These are phyloP conservation scores for Syngnathus floridae DNA, from an alignment of 2,113 vertebrate species.

Conservation along the genomic window DNA sequence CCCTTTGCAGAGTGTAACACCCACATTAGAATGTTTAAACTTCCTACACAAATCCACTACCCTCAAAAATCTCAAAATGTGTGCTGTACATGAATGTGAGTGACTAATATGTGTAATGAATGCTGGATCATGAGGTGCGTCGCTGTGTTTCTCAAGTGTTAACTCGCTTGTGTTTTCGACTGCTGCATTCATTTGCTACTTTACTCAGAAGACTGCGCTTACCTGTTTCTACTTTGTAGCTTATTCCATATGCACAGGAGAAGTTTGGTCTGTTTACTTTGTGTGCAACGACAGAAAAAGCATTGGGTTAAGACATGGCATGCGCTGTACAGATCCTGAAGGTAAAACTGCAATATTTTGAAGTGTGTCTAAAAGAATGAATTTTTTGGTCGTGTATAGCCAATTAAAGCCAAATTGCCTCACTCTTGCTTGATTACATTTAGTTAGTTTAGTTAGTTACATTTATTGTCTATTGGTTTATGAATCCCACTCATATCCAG, in stretches of 20 bases:
- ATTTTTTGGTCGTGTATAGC: constrained; percentile 16
- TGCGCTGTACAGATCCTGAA: constrained; percentile 47
- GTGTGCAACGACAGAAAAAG: constrained; percentile 37
- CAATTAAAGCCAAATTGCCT: constrained; percentile 19
- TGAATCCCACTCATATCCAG: constrained; percentile 1
- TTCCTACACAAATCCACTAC: constrained; percentile 40
- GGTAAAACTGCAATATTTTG: neutral
- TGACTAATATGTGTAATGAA: constrained; percentile 33
- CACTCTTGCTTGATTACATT: constrained; percentile 4
- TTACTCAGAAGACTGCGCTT: constrained; percentile 34
- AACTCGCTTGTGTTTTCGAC: constrained; percentile 32
- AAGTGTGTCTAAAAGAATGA: neutral
- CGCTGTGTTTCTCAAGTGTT: constrained; percentile 39
- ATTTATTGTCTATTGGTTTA: constrained; percentile 1
- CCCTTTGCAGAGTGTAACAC: constrained; percentile 21
- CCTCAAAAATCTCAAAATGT: constrained; percentile 45
- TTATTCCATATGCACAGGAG: constrained; percentile 44
- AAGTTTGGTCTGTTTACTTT: constrained; percentile 25
- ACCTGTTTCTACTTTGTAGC: constrained; percentile 44
- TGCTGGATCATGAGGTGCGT: constrained; percentile 21
- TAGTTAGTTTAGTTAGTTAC: neutral
- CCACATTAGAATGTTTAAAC: constrained; percentile 34
- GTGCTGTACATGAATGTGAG: constrained; percentile 30
- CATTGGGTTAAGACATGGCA: constrained; percentile 26
- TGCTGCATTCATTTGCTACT: constrained; percentile 40